Conservation (phyloP, 2,888 invertebrate genomes). For the Caenorhabditis sp. region DNA sequence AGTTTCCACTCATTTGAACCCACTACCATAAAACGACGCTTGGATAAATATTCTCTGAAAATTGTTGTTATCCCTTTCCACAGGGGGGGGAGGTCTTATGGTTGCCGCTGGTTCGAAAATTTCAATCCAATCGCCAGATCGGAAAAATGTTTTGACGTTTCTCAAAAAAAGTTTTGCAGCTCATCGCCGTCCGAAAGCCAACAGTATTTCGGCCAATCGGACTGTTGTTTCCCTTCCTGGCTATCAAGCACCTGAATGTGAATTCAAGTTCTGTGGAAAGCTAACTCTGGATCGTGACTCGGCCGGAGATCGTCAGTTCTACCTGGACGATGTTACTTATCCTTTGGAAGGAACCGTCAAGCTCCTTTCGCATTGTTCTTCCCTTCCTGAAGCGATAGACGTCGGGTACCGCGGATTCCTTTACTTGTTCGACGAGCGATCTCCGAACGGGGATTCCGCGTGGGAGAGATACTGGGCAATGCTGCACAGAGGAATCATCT, state of each 20-base stretch:
- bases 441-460: constrained; percentile 46
- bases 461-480: constrained; percentile 73
- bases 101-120: too few relatives aligned
- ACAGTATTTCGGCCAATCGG: constrained; percentile 21
- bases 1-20: too few relatives aligned
- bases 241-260: constrained; percentile 52
- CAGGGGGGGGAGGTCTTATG: too few relatives aligned
- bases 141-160: too few relatives aligned
- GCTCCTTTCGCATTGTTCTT: constrained; percentile 59
- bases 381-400: constrained; percentile 65
- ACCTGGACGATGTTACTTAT: constrained; percentile 68
- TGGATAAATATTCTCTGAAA: too few relatives aligned
- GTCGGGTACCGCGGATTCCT: constrained; percentile 67
- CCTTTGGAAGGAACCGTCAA: constrained; percentile 73
- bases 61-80: too few relatives aligned
- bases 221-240: constrained; percentile 40
- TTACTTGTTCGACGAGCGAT: constrained; percentile 61
- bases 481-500: constrained; percentile 66
- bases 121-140: too few relatives aligned
- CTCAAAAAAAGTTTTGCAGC: too few relatives aligned
- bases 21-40: too few relatives aligned
- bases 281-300: constrained; percentile 55
- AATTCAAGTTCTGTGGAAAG: constrained; percentile 59
- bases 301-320: constrained; percentile 58
- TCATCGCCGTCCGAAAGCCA: constrained; percentile 33